phyloP scores from a whole-genome alignment of 2,888 invertebrate species.

The Drosophila cracens region DNA sequence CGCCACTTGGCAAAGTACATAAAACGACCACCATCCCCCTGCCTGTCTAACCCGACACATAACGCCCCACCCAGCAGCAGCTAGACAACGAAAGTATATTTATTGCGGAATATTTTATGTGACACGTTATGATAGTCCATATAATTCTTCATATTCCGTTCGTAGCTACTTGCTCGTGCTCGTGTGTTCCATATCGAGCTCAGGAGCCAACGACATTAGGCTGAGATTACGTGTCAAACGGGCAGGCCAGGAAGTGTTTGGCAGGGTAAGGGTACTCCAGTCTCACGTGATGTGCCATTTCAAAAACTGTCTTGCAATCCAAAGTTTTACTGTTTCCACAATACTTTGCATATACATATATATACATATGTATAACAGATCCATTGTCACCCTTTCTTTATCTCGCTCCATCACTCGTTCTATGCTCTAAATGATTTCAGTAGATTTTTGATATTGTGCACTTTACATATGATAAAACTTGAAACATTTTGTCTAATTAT shows the following conservation, averaged over 20 bases:
- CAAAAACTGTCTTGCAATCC: conserved; percentile 66
- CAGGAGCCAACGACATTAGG: conserved; percentile 35
- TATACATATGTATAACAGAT: conserved; percentile 3
- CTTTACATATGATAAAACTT: conserved; percentile 56
- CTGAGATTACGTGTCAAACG: conserved; percentile 1
- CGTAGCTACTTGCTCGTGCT: conserved; percentile 10
- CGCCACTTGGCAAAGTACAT: conserved; percentile 64
- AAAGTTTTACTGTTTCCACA: conserved; percentile 60
- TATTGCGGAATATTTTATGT: conserved; percentile 80
- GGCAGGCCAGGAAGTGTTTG: not conserved
- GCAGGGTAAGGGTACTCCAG: not conserved
- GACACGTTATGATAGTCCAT: conserved; percentile 79
- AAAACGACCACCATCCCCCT: conserved; percentile 9
- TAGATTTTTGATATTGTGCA: conserved; percentile 63
- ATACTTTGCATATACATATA: not conserved
- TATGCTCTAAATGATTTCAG: conserved; percentile 62
- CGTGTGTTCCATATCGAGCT: conserved; percentile 11
- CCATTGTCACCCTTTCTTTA: not conserved
- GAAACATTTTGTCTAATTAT: conserved; percentile 63
- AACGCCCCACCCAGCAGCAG: conserved; percentile 7
- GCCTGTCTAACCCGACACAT: not conserved
- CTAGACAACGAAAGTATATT: conserved; percentile 70
- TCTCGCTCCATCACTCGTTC: conserved; percentile 2
- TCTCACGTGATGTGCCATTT: conserved; percentile 63
- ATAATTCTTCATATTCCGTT: conserved; percentile 64